Percentiles rank a stretch among this genome's conserved stretches.
Conservation (phyloP, 1,140 invertebrate species). For the Aphaenogaster rudis region DNA sequence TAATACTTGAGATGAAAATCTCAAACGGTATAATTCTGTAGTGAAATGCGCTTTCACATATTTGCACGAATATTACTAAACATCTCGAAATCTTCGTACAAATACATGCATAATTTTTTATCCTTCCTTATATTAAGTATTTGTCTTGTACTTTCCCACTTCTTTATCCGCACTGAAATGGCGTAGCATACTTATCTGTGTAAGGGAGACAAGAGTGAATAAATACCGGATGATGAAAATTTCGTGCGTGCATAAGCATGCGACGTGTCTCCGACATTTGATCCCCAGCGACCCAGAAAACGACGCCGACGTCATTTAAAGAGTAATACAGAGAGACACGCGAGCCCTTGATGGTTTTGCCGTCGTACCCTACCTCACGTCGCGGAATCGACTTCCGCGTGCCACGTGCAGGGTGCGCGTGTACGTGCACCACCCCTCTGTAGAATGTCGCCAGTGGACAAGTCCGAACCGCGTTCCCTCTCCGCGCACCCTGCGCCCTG, state of each 20-base stretch:
- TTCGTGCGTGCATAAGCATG: slow-evolving; percentile 25
- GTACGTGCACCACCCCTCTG: neutral
- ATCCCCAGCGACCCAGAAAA: slow-evolving; percentile 35
- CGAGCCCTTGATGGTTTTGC: slow-evolving; percentile 8
- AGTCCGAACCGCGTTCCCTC: neutral
- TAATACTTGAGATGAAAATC: neutral
- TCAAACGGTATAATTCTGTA: slow-evolving; percentile 1
- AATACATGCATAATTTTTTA: neutral
- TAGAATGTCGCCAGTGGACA: slow-evolving; percentile 49
- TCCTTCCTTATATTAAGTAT: neutral
- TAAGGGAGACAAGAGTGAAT: neutral
- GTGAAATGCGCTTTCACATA: neutral
- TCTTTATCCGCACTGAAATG: neutral
- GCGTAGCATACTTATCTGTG: neutral
- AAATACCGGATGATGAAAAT: slow-evolving; percentile 39
- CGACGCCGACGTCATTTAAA: slow-evolving; percentile 39
- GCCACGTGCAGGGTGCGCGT: slow-evolving; percentile 55
- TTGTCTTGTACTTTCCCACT: neutral
- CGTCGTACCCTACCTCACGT: slow-evolving; percentile 18
- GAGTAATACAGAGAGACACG: slow-evolving; percentile 21
- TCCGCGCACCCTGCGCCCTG: neutral
- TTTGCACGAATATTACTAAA: neutral
- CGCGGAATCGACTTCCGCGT: slow-evolving; percentile 58
- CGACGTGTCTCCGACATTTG: slow-evolving; percentile 32
- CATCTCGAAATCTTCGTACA: neutral